Percentiles rank a stretch among this genome's conserved stretches.
Conservation (phyloP, 2,113 vertebrate genomes). For the Gallinago jamesoni region DNA sequence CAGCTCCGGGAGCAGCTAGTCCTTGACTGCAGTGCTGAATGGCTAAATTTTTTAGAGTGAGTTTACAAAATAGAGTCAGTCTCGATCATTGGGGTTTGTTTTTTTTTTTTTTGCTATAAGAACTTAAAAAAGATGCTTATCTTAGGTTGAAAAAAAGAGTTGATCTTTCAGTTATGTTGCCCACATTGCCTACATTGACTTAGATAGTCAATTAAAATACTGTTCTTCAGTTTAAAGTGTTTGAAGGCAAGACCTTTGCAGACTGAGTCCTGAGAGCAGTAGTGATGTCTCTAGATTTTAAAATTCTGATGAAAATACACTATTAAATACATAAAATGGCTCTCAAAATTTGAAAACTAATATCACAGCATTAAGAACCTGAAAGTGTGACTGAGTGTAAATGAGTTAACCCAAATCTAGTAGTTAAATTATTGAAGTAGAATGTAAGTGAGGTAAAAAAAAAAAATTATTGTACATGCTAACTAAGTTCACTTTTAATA, state of each 20-base stretch:
- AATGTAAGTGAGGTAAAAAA: neutral
- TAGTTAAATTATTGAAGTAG: neutral
- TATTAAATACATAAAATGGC: neutral
- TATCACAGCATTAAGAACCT: neutral
- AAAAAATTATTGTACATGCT: neutral
- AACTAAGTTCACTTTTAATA: neutral
- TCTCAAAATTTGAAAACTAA: neutral
- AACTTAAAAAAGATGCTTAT: neutral
- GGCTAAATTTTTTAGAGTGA: constrained; percentile 91
- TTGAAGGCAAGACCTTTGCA: neutral
- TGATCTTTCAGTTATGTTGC: neutral
- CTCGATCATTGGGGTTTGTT: accelerated
- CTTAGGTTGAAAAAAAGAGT: neutral
- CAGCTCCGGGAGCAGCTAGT: constrained; percentile 92
- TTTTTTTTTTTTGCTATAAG: neutral
- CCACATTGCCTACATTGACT: too few relatives aligned
- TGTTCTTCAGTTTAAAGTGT: neutral
- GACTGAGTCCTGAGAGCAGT: neutral
- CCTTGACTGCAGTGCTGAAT: constrained; percentile 86
- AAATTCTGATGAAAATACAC: neutral
- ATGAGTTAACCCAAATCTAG: neutral
- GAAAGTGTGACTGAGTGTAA: neutral
- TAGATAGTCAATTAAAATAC: neutral
- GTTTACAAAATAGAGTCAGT: constrained; percentile 51
- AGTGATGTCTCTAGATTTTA: neutral